Evolutionary conservation across 2,797 vertebrate genomes (phyloP), one percentile per base, ranked within the genome.

Genomic region (Gymnocypris eckloni): DNA sequence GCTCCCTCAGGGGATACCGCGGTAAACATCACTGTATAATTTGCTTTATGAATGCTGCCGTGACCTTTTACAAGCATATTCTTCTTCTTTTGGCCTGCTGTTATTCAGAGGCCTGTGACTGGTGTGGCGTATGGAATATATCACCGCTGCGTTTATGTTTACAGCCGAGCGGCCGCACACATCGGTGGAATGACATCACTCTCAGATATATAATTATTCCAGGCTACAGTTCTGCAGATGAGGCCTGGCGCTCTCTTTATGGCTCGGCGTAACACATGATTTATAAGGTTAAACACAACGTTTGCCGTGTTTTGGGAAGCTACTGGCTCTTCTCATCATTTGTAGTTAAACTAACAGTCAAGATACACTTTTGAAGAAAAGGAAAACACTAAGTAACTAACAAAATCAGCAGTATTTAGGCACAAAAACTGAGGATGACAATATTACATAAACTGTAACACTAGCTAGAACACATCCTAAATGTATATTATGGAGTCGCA

Each of bases 161-260:
- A 66, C 25, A 15, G 61, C 4, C 25, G 12, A 39, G 13, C 37
- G 0, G 89, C 89, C 89, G 81, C 87, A 86, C 89, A 90, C 89
- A 92, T 91, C 88, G 91, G 92, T 90, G 87, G 70, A 88, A 88
- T 91, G 93, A 93, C 91, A 93, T 94, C 92, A 93, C 93, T 90
- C 94, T 92, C 92, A 92, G 90, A 92, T 92, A 86, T 92, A 92
- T 93, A 93, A 93, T 94, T 93, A 94, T 94, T 83, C 87, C 92
- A 93, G 93, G 90, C 92, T 91, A 87, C 88, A 91, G 91, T 83
- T 84, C 90, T 92, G 91, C 93, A 93, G 92, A 92, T 92, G 91
- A 94, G 93, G 91, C 92, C 89, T 45, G 82, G 70, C 64, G 83
- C 87, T 82, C 77, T 39, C 79, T 93, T 91, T 91, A 93, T 81